Percentiles rank a stretch among this genome's conserved stretches.
These are phyloP conservation scores for Caranx melampygus DNA, from an alignment of 2,113 vertebrate species.

Conservation along the genomic window DNA sequence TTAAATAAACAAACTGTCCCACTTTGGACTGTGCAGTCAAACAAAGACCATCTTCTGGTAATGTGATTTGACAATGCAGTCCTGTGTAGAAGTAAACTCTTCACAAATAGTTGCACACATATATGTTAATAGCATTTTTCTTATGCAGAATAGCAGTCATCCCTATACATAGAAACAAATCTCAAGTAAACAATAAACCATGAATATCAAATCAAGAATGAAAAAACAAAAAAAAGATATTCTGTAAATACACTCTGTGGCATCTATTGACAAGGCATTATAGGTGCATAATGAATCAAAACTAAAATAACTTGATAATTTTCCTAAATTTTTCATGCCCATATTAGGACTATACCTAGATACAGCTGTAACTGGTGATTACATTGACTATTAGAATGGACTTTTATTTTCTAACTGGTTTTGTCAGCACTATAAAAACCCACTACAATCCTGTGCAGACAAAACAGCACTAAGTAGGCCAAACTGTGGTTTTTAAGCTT, in stretches of 20 bases:
- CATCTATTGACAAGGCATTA: background rate
- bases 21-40: slow-evolving; percentile 60
- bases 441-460: background rate
- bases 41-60: slow-evolving; percentile 51
- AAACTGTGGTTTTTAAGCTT: background rate
- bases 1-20: slow-evolving; percentile 58
- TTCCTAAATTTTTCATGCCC: background rate
- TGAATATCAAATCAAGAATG: background rate
- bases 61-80: slow-evolving; percentile 49
- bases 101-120: slow-evolving; percentile 16
- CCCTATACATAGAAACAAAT: background rate
- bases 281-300: background rate
- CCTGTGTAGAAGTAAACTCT: slow-evolving; percentile 17
- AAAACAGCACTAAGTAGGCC: background rate
- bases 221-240: background rate
- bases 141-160: background rate
- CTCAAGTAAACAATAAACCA: background rate
- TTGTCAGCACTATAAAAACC: background rate
- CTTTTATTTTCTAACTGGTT: background rate
- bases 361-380: background rate
- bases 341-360: background rate
- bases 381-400: too few species aligned
- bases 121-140: slow-evolving; percentile 29
- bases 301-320: too few species aligned
- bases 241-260: background rate